Evolutionary conservation across 2,113 vertebrate genomes (phyloP), one percentile per base, ranked within the genome.

Genomic region (Ammospiza caudacuta): DNA sequence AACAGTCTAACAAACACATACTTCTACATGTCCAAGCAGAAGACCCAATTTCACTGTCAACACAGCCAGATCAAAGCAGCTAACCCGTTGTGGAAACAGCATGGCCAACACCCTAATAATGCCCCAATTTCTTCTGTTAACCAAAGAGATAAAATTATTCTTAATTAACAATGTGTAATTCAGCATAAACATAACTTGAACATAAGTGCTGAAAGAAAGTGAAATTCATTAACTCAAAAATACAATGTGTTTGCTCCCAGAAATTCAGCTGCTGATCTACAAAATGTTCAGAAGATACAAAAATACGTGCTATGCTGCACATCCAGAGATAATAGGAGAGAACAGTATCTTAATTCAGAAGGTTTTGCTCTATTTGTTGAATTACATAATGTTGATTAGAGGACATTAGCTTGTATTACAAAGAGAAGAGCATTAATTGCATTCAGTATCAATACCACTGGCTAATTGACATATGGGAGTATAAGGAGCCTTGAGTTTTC

Each of bases 21-120:
- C 47, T 62, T 88, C 43, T 86, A 74, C 83, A 89, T 11, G 20
- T 94, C 68, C 85, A 87, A 95, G 91, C 70, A 91, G 75, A 92
- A 94, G 78, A 95, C 70, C 10, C 83, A 84, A 77, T 94, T 95
- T 89, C 93, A 85, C 82, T 88, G 67, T 87, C 82, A 91, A 77
- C 75, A 69, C 55, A 67, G 47, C 16, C 75, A 90, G 75, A 91
- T 87, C 81, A 92, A 96, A 91, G 90, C 55, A 93, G 35, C 55
- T 83, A 92, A 87, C 55, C 59, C 80, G 63, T 77, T 85, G 85
- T 16, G 75, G 70, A 87, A 95, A 91, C 63, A 91, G 57, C 55
- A 87, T 55, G 47, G 85, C 87, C 93, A 77, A 90, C 85, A 83
- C 83, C 75, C 73, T 86, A 91, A 85, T 77, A 76, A 92, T 59